Percentiles rank a stretch among this genome's conserved stretches.
phyloP scores from a whole-genome alignment of 2,113 vertebrate species.

The Pipra filicauda region DNA sequence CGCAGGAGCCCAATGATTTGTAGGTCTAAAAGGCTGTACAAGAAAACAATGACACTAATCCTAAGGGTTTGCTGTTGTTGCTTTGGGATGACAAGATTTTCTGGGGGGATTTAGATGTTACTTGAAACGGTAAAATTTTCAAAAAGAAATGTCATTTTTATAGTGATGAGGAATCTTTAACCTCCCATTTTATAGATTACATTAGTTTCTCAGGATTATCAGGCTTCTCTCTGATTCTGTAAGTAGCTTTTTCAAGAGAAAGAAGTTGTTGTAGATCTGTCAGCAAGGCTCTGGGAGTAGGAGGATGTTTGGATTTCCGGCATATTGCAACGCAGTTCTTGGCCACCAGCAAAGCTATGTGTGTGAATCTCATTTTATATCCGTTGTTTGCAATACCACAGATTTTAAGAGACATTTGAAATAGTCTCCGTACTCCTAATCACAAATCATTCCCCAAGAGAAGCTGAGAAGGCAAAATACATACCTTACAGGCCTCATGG shows the following conservation, averaged over 20 bases:
- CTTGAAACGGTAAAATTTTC: not conserved
- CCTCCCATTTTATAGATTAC: not conserved
- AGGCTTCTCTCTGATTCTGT: constrained; percentile 45
- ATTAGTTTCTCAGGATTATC: constrained; percentile 28
- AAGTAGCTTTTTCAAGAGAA: constrained; percentile 62
- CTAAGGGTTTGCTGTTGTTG: not conserved
- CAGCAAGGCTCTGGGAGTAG: constrained; percentile 69
- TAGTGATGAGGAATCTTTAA: not conserved
- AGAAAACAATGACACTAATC: not conserved
- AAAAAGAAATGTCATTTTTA: not conserved
- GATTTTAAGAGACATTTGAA: constrained; percentile 56
- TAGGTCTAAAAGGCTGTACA: not conserved
- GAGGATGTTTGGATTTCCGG: constrained; percentile 72
- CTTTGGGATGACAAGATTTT: not conserved
- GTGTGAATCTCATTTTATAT: constrained; percentile 70
- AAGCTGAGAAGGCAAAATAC: not conserved
- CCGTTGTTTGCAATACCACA: constrained; percentile 56
- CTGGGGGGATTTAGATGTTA: not conserved
- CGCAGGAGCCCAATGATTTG: not conserved
- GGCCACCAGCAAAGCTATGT: constrained; percentile 68
- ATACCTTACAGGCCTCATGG: not conserved
- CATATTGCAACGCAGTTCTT: constrained; percentile 69
- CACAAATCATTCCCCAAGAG: constrained; percentile 5
- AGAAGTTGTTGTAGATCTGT: constrained; percentile 69
- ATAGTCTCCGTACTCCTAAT: constrained; percentile 30